Evolutionary conservation across 2,113 vertebrate genomes (phyloP).

Genomic region (Rhadina sibilatrix): DNA sequence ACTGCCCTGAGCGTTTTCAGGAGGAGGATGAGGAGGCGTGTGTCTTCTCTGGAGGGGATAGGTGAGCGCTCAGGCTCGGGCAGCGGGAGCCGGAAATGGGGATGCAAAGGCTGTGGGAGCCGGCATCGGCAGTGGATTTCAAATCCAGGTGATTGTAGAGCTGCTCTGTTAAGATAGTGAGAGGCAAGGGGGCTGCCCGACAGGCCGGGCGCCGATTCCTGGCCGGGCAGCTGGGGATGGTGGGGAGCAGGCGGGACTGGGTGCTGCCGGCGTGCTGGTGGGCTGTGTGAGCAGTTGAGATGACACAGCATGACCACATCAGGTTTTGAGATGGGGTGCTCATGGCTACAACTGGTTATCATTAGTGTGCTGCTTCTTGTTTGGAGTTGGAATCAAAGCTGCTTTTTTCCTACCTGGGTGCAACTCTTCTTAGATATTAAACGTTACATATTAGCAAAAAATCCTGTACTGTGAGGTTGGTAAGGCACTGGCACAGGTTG

Average conservation of each 20-base stretch:
- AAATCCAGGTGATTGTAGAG: too few species aligned
- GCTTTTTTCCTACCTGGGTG: background rate
- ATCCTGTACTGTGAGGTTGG: too few species aligned
- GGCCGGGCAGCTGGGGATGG: rapidly evolving
- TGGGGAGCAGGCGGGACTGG: background rate
- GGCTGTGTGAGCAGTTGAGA: rapidly evolving
- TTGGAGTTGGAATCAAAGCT: background rate
- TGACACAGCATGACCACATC: rapidly evolving
- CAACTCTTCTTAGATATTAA: background rate
- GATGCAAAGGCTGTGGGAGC: background rate
- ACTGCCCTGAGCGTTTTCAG: background rate
- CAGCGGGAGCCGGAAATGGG: background rate
- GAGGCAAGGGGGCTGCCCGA: background rate
- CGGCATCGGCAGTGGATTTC: background rate
- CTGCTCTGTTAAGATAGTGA: background rate
- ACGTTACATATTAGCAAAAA: background rate
- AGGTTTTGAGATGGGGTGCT: background rate
- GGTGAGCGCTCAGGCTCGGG: background rate
- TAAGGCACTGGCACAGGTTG: background rate
- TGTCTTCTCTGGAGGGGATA: background rate
- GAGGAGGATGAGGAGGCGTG: background rate
- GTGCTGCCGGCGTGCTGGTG: background rate
- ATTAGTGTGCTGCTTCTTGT: background rate
- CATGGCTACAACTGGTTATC: rapidly evolving
- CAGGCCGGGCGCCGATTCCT: too few species aligned